phyloP scores from a whole-genome alignment of 1,140 invertebrate species.

The Aphelenchoides besseyi region DNA sequence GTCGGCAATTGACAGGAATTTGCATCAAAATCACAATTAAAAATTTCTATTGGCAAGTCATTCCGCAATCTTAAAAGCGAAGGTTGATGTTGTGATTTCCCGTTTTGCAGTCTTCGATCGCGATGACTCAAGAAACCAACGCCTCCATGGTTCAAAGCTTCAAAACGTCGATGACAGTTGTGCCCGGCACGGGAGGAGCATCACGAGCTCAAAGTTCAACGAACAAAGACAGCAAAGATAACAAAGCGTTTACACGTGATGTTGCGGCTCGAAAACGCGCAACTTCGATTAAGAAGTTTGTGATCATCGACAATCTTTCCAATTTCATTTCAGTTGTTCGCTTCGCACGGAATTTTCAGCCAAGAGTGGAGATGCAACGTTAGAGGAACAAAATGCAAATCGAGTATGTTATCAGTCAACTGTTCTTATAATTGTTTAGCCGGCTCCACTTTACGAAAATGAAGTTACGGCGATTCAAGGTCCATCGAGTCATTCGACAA shows the following conservation, averaged over 20 bases:
- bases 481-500: neutral
- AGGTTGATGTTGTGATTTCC: too few relatives aligned
- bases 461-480: neutral
- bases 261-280: neutral
- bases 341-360: neutral
- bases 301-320: neutral
- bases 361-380: neutral
- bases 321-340: neutral
- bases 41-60: too few relatives aligned
- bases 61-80: too few relatives aligned
- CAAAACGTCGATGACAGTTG: neutral
- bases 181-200: neutral
- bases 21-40: too few relatives aligned
- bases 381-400: too few relatives aligned
- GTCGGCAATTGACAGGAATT: too few relatives aligned
- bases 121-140: too few relatives aligned
- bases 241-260: neutral
- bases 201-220: neutral
- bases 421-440: neutral
- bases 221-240: neutral
- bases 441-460: neutral
- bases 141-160: neutral
- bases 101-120: too few relatives aligned
- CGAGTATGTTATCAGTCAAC: neutral
- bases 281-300: neutral